phyloP scores from a whole-genome alignment of 2,113 vertebrate genomes.

The Colinus virginianus region DNA sequence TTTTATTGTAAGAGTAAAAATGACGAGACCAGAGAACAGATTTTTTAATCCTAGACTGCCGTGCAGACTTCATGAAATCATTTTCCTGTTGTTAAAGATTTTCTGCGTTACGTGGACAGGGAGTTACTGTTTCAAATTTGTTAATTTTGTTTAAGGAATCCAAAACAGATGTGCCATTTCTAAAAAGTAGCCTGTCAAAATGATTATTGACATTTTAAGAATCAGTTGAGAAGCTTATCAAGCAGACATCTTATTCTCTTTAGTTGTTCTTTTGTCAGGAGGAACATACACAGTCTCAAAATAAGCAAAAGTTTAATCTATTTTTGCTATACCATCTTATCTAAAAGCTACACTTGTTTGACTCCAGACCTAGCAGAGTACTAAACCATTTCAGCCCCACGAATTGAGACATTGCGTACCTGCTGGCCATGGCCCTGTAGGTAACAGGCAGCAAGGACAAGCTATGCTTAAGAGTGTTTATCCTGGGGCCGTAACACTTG shows the following conservation, averaged over 20 bases:
- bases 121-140: conserved; percentile 33
- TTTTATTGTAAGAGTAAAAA: conserved; percentile 70
- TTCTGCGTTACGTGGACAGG: conserved; percentile 7
- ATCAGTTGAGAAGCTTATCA: not conserved
- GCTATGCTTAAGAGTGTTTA: fast-evolving
- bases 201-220: not conserved
- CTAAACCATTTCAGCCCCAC: not conserved
- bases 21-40: conserved; percentile 55
- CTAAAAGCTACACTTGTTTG: not conserved
- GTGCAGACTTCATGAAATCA: conserved; percentile 33
- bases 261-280: not conserved
- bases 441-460: not conserved
- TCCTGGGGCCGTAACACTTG: fast-evolving
- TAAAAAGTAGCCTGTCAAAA: not conserved
- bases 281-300: not conserved
- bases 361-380: fast-evolving
- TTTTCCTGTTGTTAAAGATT: conserved; percentile 36
- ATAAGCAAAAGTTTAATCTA: not conserved
- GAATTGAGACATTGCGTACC: fast-evolving
- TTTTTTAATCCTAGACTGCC: conserved; percentile 17
- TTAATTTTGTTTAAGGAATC: not conserved
- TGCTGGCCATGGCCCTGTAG: fast-evolving
- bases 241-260: not conserved
- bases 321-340: not conserved
- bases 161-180: not conserved